Evolutionary conservation across 2,113 vertebrate genomes (phyloP).

Genomic region (Chaetodon auriga): DNA sequence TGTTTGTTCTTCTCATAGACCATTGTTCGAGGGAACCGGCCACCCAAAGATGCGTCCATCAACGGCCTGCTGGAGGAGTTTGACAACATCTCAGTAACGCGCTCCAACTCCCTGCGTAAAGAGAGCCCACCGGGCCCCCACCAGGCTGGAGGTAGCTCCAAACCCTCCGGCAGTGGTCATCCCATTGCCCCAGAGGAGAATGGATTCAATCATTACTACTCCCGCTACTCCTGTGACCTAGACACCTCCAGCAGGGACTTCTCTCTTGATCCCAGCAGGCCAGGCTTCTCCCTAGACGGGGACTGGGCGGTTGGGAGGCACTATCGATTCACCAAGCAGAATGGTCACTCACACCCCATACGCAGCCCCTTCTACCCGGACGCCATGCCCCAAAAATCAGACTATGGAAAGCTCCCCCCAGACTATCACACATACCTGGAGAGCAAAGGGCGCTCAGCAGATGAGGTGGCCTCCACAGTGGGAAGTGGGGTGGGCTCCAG

Average conservation of each 20-base stretch:
- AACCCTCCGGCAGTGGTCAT: conserved; percentile 78
- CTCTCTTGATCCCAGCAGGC: conserved; percentile 82
- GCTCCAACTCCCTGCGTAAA: conserved; percentile 97
- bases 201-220: conserved; percentile 92
- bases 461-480: conserved; percentile 81
- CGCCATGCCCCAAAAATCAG: conserved; percentile 89
- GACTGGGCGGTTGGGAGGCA: conserved; percentile 87
- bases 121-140: conserved; percentile 94
- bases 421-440: conserved; percentile 93
- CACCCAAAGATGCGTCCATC: conserved; percentile 94
- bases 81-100: conserved; percentile 97
- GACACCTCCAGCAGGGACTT: conserved; percentile 88
- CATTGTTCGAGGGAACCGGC: conserved; percentile 95
- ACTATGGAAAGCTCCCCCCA: conserved; percentile 88
- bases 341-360: conserved; percentile 87
- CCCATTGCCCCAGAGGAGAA: conserved; percentile 88
- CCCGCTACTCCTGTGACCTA: conserved; percentile 94
- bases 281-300: conserved; percentile 82
- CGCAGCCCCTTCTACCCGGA: conserved; percentile 91
- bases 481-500: conserved; percentile 84
- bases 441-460: conserved; percentile 87
- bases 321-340: conserved; percentile 89
- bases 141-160: conserved; percentile 83
- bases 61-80: conserved; percentile 98
- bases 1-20: conserved; percentile 85